phyloP scores from a whole-genome alignment of 2,888 invertebrate species.

The Patella pellucida region DNA sequence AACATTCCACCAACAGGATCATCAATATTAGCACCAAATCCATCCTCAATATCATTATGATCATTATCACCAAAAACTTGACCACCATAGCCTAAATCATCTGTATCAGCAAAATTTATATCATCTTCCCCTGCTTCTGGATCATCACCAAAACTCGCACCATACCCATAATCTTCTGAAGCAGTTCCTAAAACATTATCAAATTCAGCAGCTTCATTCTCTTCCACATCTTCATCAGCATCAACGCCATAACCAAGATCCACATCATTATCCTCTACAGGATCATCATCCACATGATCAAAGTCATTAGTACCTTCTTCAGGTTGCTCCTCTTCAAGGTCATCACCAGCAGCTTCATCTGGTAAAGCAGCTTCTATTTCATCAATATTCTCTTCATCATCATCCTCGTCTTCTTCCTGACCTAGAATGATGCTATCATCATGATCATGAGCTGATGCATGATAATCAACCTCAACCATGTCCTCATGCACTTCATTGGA shows the following conservation, averaged over 20 bases:
- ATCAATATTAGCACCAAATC: not conserved
- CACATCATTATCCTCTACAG: conserved; percentile 33
- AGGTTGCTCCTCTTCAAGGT: conserved; percentile 12
- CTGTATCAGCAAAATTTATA: not conserved
- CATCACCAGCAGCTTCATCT: conserved; percentile 18
- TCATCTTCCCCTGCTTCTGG: not conserved
- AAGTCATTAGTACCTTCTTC: conserved; percentile 16
- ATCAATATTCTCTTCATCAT: conserved; percentile 8
- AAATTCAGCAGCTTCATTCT: conserved; percentile 33
- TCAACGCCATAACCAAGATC: conserved; percentile 33
- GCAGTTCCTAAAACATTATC: conserved; percentile 3
- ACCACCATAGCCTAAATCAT: conserved; percentile 9
- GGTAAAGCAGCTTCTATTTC: conserved; percentile 18
- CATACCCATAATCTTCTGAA: conserved; percentile 11
- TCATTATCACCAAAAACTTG: conserved; percentile 1
- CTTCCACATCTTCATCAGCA: conserved; percentile 27
- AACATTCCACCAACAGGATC: not conserved
- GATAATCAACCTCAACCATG: conserved; percentile 13
- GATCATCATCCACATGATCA: conserved; percentile 23
- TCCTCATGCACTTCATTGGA: conserved; percentile 24
- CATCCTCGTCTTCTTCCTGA: conserved; percentile 19
- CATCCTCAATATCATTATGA: conserved; percentile 1
- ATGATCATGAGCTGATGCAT: conserved; percentile 10
- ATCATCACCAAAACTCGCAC: conserved; percentile 6
- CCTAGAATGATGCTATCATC: conserved; percentile 16